phyloP scores from a whole-genome alignment of 2,113 vertebrate species.

The Opisthocomus hoazin region DNA sequence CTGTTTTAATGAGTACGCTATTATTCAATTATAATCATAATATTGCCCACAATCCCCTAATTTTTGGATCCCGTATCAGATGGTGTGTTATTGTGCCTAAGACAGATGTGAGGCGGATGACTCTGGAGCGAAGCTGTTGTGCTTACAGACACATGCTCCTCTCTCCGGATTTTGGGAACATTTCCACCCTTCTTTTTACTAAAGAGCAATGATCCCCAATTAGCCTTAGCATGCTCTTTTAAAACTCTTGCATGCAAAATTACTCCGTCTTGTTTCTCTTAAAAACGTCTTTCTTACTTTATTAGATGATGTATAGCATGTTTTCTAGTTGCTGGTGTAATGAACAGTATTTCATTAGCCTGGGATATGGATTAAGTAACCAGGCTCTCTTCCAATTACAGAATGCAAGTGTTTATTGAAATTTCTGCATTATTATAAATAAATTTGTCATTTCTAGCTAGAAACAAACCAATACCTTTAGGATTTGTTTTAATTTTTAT shows the following conservation, averaged over 20 bases:
- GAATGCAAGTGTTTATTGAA: background rate
- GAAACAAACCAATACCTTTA: background rate
- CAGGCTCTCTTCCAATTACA: constrained; percentile 15
- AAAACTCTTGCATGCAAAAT: background rate
- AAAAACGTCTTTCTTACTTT: background rate
- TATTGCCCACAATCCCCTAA: background rate
- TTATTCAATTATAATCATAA: constrained; percentile 47
- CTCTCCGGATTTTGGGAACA: background rate
- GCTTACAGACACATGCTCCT: background rate
- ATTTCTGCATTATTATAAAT: constrained; percentile 42
- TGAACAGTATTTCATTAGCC: constrained; percentile 45
- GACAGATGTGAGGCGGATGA: background rate
- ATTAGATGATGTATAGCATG: background rate
- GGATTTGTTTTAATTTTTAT: background rate
- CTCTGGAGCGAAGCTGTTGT: background rate
- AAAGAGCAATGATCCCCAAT: background rate
- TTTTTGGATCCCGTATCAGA: background rate
- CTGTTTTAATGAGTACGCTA: background rate
- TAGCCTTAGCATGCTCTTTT: background rate
- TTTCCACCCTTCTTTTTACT: background rate
- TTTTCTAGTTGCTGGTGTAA: constrained; percentile 17
- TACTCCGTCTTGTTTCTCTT: background rate
- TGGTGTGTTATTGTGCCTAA: background rate
- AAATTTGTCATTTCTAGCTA: background rate
- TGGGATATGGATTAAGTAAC: constrained; percentile 11